Percentiles rank a stretch among this genome's conserved stretches.
Conservation (phyloP, 2,888 invertebrate genomes). For the Thecophora atra region DNA sequence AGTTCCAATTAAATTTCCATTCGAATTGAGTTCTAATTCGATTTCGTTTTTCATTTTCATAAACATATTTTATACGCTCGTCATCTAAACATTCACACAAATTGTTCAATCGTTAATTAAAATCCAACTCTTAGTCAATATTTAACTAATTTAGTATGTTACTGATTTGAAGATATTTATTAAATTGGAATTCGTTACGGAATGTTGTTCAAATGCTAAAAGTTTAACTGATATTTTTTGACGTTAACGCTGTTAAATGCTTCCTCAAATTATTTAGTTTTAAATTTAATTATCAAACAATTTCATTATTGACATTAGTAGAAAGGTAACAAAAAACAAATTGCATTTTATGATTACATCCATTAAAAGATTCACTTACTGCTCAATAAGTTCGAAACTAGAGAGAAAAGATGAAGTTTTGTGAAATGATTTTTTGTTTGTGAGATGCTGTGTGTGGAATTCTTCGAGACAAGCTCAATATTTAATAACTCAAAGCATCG, state of each 20-base stretch:
- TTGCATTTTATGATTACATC: slow-evolving; percentile 54
- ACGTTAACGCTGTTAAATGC: slow-evolving; percentile 40
- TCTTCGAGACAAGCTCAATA: too few relatives aligned
- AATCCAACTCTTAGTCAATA: slow-evolving; percentile 7
- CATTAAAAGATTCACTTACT: slow-evolving; percentile 35
- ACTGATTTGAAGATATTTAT: background rate
- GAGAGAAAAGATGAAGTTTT: background rate
- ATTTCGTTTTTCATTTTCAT: slow-evolving; percentile 24
- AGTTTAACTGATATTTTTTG: slow-evolving; percentile 43
- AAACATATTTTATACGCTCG: slow-evolving; percentile 23
- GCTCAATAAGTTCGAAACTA: slow-evolving; percentile 13
- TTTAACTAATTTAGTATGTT: slow-evolving; percentile 14
- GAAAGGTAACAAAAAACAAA: slow-evolving; percentile 54
- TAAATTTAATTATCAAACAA: slow-evolving; percentile 30
- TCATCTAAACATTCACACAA: slow-evolving; percentile 16
- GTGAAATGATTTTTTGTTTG: background rate
- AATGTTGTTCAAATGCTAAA: slow-evolving; percentile 50
- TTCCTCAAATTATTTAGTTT: slow-evolving; percentile 37
- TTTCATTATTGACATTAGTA: slow-evolving; percentile 36
- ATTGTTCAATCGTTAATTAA: slow-evolving; percentile 10
- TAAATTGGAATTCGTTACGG: slow-evolving; percentile 34
- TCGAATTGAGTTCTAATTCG: slow-evolving; percentile 23
- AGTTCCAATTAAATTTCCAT: slow-evolving; percentile 21
- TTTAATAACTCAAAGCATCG: too few relatives aligned
- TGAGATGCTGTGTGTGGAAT: too few relatives aligned